Conservation (phyloP, 2,888 invertebrate genomes). For the Stegophylla sp. region DNA sequence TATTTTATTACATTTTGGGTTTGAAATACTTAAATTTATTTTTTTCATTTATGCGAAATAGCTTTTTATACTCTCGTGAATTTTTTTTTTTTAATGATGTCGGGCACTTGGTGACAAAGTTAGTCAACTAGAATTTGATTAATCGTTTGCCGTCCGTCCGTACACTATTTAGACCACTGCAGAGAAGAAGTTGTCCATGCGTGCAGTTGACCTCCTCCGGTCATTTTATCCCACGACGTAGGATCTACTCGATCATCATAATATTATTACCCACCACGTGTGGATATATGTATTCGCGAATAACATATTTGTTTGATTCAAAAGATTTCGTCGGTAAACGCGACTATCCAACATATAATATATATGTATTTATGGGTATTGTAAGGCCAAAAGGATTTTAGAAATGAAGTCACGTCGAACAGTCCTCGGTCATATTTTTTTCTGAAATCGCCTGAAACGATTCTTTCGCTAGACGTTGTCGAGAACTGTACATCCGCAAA, state of each 20-base stretch:
- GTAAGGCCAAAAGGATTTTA: neutral
- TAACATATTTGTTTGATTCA: neutral
- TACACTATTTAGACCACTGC: neutral
- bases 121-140: constrained; percentile 35
- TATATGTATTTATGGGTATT: neutral
- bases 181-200: neutral
- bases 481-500: neutral
- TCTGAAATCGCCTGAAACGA: neutral
- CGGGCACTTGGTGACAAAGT: constrained; percentile 13
- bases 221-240: neutral
- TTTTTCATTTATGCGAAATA: neutral
- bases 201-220: neutral
- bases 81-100: constrained; percentile 9
- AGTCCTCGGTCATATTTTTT: neutral
- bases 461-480: neutral
- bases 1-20: neutral
- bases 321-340: neutral
- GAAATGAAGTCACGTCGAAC: neutral
- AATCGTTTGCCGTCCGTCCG: constrained; percentile 23
- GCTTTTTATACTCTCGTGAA: neutral
- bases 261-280: neutral
- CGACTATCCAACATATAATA: too few relatives aligned
- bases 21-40: neutral
- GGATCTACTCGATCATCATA: neutral
- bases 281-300: too few relatives aligned